phyloP scores from a whole-genome alignment of 2,797 vertebrate species.

The Crocidura indochinensis region DNA sequence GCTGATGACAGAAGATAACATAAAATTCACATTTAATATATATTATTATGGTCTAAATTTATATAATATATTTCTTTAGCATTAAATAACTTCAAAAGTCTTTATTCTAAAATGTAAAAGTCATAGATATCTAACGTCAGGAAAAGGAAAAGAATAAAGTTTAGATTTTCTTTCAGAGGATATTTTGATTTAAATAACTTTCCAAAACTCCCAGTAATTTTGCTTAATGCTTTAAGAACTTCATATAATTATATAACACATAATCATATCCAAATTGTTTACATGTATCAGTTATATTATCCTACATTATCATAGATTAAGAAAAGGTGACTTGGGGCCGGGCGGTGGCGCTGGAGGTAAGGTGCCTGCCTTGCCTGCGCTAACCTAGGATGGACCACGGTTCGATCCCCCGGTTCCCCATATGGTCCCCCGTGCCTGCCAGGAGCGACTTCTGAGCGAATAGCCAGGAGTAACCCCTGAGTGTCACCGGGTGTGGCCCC shows the following conservation, averaged over 20 bases:
- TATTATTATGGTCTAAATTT: slow-evolving; percentile 11
- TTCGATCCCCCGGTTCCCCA: no score
- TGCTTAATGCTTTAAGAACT: slow-evolving; percentile 24
- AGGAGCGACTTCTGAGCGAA: no score
- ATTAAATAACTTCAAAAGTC: slow-evolving; percentile 34
- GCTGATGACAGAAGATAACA: no score
- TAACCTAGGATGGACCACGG: no score
- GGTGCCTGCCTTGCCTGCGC: no score
- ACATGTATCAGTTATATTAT: not conserved
- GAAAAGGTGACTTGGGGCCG: no score
- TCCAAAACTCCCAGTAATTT: slow-evolving; percentile 14
- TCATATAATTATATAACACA: slow-evolving; percentile 31
- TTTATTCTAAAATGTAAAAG: slow-evolving; percentile 34
- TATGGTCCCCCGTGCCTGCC: no score
- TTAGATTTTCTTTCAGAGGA: slow-evolving; percentile 36
- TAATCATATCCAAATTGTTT: not conserved
- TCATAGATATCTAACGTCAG: not conserved
- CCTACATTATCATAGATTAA: not conserved
- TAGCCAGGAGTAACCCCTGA: no score
- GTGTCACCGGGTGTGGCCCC: no score
- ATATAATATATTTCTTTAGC: slow-evolving; percentile 33
- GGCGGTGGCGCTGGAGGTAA: no score
- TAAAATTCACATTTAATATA: not conserved
- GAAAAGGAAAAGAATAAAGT: slow-evolving; percentile 19
- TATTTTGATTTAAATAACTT: slow-evolving; percentile 40